A percentile compares a stretch with the other conserved stretches of the same genome.
Conservation (phyloP, 2,113 vertebrate genomes). For the human (Homo sapiens) region DNA sequence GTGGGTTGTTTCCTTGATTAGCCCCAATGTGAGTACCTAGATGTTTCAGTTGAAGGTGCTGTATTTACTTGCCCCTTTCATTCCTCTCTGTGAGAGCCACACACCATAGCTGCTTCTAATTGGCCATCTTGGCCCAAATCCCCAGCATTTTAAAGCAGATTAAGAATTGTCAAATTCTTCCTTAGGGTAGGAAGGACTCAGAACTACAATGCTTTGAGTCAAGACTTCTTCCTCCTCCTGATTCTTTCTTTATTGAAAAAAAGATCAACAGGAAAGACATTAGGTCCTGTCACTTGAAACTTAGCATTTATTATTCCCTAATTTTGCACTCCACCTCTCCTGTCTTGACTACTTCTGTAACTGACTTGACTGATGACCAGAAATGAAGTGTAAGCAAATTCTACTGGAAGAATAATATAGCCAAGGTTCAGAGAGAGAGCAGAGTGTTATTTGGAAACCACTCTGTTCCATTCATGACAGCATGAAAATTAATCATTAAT, state of each 20-base stretch:
- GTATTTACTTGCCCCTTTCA: no score
- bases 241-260: neutral
- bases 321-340: neutral
- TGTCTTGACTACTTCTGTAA: neutral
- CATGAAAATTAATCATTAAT: conserved; percentile 6
- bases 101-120: no score
- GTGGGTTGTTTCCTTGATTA: no score
- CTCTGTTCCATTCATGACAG: neutral
- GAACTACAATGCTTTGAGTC: neutral
- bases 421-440: neutral
- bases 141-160: neutral
- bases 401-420: neutral
- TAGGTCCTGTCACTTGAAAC: neutral
- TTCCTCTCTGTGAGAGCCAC: no score
- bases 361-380: neutral
- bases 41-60: no score
- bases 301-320: neutral
- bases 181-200: neutral
- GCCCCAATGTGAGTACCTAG: no score
- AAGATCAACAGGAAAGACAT: neutral
- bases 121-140: no score
- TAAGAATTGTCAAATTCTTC: neutral
- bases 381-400: neutral
- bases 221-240: neutral
- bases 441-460: neutral